Percentiles rank a stretch among this genome's conserved stretches.
Conservation (phyloP, 2,888 invertebrate species). For the Lycocerus yunnanus region DNA sequence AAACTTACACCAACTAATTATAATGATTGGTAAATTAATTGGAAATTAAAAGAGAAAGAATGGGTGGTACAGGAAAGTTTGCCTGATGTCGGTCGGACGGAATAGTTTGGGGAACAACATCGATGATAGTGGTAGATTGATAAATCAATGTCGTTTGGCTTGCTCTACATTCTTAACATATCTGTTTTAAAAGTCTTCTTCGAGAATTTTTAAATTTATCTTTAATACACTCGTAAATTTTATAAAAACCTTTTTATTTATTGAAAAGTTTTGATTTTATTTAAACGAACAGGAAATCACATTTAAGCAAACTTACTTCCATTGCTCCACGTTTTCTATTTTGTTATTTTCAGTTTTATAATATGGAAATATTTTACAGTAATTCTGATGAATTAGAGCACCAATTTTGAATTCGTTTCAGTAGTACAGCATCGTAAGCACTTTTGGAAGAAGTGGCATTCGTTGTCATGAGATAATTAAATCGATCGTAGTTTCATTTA, state of each 20-base stretch:
- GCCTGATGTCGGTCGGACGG: background rate
- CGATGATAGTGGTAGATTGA: background rate
- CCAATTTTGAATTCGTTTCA: background rate
- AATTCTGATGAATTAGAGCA: background rate
- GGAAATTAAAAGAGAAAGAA: background rate
- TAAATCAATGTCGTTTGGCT: background rate
- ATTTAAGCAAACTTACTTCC: background rate
- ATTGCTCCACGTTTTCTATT: background rate
- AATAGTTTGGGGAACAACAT: background rate
- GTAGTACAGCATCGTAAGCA: background rate
- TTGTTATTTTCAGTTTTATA: background rate
- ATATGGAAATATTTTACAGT: background rate
- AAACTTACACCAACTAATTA: background rate
- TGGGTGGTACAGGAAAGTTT: background rate
- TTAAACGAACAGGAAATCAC: background rate
- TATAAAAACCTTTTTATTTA: background rate
- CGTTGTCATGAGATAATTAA: slow-evolving; percentile 41
- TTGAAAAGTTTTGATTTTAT: background rate
- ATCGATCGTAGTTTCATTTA: slow-evolving; percentile 43
- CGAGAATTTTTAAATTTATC: background rate
- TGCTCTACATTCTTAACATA: background rate
- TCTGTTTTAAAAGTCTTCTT: background rate
- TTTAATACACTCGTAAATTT: background rate
- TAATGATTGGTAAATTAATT: background rate
- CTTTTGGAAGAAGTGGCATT: slow-evolving; percentile 32